Evolutionary conservation across 1,140 invertebrate genomes (phyloP).

Genomic region (Lysiphlebus fabarum): DNA sequence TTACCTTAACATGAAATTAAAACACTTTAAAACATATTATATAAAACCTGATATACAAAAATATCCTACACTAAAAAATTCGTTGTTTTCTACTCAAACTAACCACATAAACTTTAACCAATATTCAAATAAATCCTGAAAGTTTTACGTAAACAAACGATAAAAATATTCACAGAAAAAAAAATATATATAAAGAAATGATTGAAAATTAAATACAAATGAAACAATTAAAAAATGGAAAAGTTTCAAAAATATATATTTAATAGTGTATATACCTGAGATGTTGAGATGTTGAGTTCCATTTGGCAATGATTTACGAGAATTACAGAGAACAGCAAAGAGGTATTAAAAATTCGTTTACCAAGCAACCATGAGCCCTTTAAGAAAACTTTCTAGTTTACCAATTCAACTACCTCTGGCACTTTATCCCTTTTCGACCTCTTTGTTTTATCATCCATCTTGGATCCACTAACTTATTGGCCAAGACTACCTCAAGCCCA

Average conservation of each 20-base stretch:
- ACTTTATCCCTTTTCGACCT: slow-evolving; percentile 14
- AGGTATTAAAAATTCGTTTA: slow-evolving; percentile 29
- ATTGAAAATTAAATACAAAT: too few species aligned
- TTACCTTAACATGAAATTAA: too few species aligned
- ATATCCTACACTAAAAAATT: too few species aligned
- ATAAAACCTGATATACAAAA: too few species aligned
- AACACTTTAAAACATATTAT: too few species aligned
- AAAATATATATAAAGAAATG: too few species aligned
- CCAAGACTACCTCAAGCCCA: background rate
- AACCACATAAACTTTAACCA: too few species aligned
- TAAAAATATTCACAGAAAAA: too few species aligned
- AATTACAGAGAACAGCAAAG: slow-evolving; percentile 17
- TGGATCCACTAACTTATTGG: slow-evolving; percentile 18
- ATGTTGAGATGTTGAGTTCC: slow-evolving; percentile 14
- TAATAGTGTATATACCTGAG: background rate
- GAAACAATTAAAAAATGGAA: too few species aligned
- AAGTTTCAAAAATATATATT: background rate
- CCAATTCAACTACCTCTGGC: background rate
- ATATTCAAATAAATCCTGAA: too few species aligned
- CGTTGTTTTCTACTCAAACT: too few species aligned
- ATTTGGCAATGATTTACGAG: slow-evolving; percentile 26
- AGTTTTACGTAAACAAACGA: too few species aligned
- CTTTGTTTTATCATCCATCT: slow-evolving; percentile 26
- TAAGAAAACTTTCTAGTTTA: slow-evolving; percentile 19
- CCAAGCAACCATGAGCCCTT: slow-evolving; percentile 19